phyloP scores from a whole-genome alignment of 2,888 invertebrate genomes.

The Zaprionus bogoriensis region DNA sequence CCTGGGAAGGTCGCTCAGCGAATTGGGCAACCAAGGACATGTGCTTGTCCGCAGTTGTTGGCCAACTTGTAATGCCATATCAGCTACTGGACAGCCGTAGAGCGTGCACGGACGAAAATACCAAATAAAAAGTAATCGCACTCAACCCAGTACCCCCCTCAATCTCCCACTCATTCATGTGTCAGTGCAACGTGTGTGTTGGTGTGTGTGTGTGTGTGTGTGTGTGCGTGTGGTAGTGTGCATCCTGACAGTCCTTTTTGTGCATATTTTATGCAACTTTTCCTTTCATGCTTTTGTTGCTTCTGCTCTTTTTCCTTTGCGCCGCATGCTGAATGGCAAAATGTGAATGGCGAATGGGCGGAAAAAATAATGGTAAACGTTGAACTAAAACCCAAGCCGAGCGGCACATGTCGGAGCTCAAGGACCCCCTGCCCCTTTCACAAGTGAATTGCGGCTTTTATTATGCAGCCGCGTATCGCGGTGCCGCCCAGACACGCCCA shows the following conservation, averaged over 20 bases:
- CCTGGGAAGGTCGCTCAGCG: neutral
- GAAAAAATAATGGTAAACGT: neutral
- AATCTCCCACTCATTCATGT: constrained; percentile 22
- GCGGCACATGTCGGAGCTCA: constrained; percentile 15
- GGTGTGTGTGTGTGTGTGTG: neutral
- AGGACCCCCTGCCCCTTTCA: constrained; percentile 43
- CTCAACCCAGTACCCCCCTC: too few species aligned
- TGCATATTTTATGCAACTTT: constrained; percentile 50
- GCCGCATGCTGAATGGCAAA: constrained; percentile 22
- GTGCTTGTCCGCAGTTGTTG: constrained; percentile 68
- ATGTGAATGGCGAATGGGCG: constrained; percentile 14
- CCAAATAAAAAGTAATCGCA: constrained; percentile 43
- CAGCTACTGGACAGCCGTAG: constrained; percentile 59
- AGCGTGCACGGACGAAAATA: constrained; percentile 8
- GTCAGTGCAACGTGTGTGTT: constrained; percentile 12
- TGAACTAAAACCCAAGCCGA: constrained; percentile 6
- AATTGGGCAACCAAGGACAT: constrained; percentile 36
- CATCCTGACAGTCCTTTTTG: constrained; percentile 39
- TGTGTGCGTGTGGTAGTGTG: constrained; percentile 3
- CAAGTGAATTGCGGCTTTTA: constrained; percentile 47
- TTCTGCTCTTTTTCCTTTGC: constrained; percentile 31
- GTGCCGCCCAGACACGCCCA: constrained; percentile 6
- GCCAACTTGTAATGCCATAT: constrained; percentile 70
- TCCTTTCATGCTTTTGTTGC: constrained; percentile 30
- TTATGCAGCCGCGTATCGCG: constrained; percentile 28